phyloP scores from a whole-genome alignment of 2,113 vertebrate species.

The Lophochroa leadbeateri region DNA sequence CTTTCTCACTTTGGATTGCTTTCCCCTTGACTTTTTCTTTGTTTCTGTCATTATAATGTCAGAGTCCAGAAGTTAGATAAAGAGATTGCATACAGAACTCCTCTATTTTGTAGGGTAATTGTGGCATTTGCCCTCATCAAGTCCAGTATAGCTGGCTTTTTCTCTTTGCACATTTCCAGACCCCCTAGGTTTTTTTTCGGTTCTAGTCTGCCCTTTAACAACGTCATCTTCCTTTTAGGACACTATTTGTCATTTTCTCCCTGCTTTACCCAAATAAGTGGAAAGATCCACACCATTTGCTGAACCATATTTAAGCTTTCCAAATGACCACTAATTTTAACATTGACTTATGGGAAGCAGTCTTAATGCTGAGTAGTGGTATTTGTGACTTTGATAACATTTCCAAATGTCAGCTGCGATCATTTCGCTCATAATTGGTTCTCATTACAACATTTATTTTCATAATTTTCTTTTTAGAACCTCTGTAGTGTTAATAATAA shows the following conservation, averaged over 20 bases:
- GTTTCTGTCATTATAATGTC: neutral
- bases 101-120: neutral
- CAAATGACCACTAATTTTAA: constrained; percentile 23
- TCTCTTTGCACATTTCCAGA: neutral
- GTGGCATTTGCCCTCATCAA: neutral
- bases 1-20: neutral
- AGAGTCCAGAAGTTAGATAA: neutral
- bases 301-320: neutral
- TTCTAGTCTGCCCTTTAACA: neutral
- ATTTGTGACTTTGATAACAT: constrained; percentile 4
- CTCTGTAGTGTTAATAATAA: neutral
- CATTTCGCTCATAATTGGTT: neutral
- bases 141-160: neutral
- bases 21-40: neutral
- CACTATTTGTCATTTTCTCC: neutral
- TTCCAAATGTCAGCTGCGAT: neutral
- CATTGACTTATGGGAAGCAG: neutral
- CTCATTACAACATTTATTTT: constrained; percentile 38
- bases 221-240: neutral
- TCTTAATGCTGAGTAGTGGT: neutral
- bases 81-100: neutral
- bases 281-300: constrained; percentile 31
- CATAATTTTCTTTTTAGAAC: constrained; percentile 13
- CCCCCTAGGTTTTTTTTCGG: neutral
- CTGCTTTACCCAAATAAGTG: neutral